A percentile compares a stretch with the other conserved stretches of the same genome.
Evolutionary conservation across 2,888 invertebrate species (phyloP).

Genomic region (Augiades crinisus): DNA sequence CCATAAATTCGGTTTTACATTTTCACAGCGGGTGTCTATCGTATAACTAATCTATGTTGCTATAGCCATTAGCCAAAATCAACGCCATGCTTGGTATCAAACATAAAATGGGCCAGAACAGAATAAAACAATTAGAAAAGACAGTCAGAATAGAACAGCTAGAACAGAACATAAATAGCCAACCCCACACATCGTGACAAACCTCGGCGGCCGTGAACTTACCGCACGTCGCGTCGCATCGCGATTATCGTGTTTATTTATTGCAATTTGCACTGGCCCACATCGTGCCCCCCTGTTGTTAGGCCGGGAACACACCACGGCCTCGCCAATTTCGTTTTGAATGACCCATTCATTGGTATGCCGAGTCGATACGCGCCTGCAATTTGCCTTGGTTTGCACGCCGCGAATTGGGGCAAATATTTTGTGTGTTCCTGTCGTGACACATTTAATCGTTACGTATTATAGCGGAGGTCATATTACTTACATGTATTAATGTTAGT

Average conservation of each 20-base stretch:
- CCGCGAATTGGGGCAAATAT: slow-evolving; percentile 4
- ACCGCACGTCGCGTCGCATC: slow-evolving; percentile 24
- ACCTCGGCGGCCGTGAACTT: slow-evolving; percentile 33
- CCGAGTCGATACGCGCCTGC: slow-evolving; percentile 5
- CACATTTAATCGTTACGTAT: neutral
- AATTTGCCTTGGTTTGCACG: slow-evolving; percentile 10
- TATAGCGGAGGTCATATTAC: neutral
- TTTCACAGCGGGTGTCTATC: too few species aligned
- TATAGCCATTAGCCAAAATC: too few species aligned
- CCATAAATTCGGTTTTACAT: too few species aligned
- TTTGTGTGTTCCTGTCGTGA: slow-evolving; percentile 5
- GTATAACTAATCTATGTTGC: too few species aligned
- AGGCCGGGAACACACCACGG: slow-evolving; percentile 24
- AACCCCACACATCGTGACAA: too few species aligned
- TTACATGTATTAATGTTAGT: neutral
- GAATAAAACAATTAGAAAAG: too few species aligned
- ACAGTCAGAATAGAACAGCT: too few species aligned
- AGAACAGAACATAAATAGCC: too few species aligned
- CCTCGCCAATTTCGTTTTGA: slow-evolving; percentile 19
- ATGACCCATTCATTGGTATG: slow-evolving; percentile 16
- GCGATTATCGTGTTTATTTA: slow-evolving; percentile 33
- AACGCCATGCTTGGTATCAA: too few species aligned
- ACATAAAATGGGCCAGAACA: too few species aligned
- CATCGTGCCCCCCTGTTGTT: slow-evolving; percentile 31
- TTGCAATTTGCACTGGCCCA: slow-evolving; percentile 36